These are phyloP conservation scores for Anolis sagrei DNA, from an alignment of 2,113 vertebrate species.

Conservation along the genomic window DNA sequence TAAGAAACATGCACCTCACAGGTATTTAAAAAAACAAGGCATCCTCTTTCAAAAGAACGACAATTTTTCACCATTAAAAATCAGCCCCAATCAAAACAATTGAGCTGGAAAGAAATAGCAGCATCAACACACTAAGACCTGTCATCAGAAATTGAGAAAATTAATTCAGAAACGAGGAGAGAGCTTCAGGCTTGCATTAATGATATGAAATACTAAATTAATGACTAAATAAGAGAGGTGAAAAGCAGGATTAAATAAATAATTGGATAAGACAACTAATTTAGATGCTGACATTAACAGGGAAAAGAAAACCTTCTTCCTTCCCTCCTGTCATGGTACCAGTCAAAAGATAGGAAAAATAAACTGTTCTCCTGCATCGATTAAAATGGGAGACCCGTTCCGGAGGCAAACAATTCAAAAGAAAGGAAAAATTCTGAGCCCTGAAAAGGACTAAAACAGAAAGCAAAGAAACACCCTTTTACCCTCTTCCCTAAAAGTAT, in stretches of 20 bases:
- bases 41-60: background rate
- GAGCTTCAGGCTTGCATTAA: constrained; percentile 19
- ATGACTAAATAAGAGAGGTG: constrained; percentile 25
- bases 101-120: background rate
- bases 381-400: background rate
- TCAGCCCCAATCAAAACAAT: background rate
- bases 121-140: constrained; percentile 1
- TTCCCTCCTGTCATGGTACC: background rate
- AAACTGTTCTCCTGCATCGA: background rate
- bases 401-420: background rate
- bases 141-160: constrained; percentile 23
- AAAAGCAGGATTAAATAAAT: constrained; percentile 32
- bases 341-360: constrained; percentile 11
- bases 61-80: background rate
- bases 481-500: background rate
- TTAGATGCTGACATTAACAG: constrained; percentile 20
- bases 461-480: background rate
- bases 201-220: constrained; percentile 26
- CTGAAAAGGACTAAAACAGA: background rate
- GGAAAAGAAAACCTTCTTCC: background rate
- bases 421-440: background rate
- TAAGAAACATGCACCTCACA: background rate
- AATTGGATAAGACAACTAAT: constrained; percentile 31
- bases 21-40: background rate
- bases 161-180: constrained; percentile 6